These are phyloP conservation scores for Oryzias melastigma DNA, from an alignment of 2,113 vertebrate species.

Conservation along the genomic window DNA sequence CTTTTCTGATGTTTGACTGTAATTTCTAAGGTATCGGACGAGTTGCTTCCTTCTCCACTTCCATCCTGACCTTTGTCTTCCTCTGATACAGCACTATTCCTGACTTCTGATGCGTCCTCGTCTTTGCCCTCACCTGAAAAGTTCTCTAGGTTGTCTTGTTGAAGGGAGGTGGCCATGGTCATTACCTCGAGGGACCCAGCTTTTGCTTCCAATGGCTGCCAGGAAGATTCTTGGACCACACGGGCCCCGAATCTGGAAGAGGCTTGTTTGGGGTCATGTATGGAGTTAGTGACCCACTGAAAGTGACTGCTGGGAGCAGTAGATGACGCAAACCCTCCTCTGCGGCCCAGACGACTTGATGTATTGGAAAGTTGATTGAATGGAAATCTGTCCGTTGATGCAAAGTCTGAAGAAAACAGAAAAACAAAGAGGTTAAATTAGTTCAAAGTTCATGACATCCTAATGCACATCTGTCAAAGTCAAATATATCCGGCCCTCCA, in stretches of 20 bases:
- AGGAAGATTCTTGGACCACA: slow-evolving; percentile 32
- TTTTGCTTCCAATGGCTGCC: slow-evolving; percentile 75
- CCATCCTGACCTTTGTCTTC: slow-evolving; percentile 68
- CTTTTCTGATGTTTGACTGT: slow-evolving; percentile 16
- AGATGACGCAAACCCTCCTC: slow-evolving; percentile 23
- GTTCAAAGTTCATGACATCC: slow-evolving; percentile 2
- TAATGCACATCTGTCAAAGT: too few species aligned
- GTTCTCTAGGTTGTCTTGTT: slow-evolving; percentile 70
- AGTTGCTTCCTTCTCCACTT: slow-evolving; percentile 62
- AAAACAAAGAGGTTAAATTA: slow-evolving; percentile 62
- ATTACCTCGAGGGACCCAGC: slow-evolving; percentile 70
- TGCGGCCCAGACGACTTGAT: slow-evolving; percentile 40
- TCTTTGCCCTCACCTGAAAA: slow-evolving; percentile 78
- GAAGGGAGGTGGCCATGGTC: slow-evolving; percentile 57
- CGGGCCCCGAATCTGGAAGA: slow-evolving; percentile 37
- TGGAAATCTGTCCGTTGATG: slow-evolving; percentile 36
- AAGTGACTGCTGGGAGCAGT: slow-evolving; percentile 49
- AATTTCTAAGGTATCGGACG: slow-evolving; percentile 34
- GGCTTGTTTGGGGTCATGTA: slow-evolving; percentile 36
- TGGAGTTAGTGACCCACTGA: slow-evolving; percentile 60
- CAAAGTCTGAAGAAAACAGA: slow-evolving; percentile 57
- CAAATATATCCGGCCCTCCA: too few species aligned
- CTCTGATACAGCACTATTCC: slow-evolving; percentile 11
- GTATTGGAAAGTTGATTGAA: slow-evolving; percentile 45
- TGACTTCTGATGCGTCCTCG: slow-evolving; percentile 39